Base-by-base conservation (phyloP, 92 coral and sea anemone genomes). In the Phymanthus crucifer region DNA sequence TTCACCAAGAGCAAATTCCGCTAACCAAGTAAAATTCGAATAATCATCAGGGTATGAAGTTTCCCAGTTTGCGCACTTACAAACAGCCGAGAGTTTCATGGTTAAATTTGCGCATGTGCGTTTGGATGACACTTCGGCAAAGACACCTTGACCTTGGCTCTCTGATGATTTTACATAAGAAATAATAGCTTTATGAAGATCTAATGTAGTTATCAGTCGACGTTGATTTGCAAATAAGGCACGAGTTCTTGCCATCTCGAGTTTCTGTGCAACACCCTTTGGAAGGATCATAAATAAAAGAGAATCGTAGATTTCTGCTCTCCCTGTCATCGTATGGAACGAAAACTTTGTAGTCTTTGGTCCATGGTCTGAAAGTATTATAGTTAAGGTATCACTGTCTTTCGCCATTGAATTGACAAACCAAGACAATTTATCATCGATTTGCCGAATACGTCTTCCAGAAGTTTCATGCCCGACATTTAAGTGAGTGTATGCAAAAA, bases 61-160 rank as follows among this genome's bases (percentile, higher is more conserved):
- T 56, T 95, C 93, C 98, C 98, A 95, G 50, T 90, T 93, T 72
- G 82, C 90, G 66, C 98, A 95, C 76, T 95, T 95, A 83, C 98
- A 95, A 38, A 95, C 90, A 17, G 90, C 95, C 68, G 88, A 80
- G 31, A 83, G 83, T 66, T 88, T 93, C 85, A 95, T 88, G 4
- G 84, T 46, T 57, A 93, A 40, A 52, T 91, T 92, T 79, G 88
- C 93, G 87, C 98, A 95, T 32, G 97, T 90, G 52, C 98, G 97
- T 37, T 90, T 83, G 19, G 89, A 32, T 47, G 97, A 87, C 27
- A 80, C 80, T 46, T 78, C 90, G 1, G 92, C 56, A 73, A 95
- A 95, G 38, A 95, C 75, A 13, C 98, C 98, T 54, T 71, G 85
- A 19, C 54, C 67, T 14, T 73, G 66, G 6, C 71, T 66, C 43